Percentiles rank a stretch among this genome's conserved stretches.
Conservation (phyloP, 2,888 invertebrate species). For the Coenonympha arcania region DNA sequence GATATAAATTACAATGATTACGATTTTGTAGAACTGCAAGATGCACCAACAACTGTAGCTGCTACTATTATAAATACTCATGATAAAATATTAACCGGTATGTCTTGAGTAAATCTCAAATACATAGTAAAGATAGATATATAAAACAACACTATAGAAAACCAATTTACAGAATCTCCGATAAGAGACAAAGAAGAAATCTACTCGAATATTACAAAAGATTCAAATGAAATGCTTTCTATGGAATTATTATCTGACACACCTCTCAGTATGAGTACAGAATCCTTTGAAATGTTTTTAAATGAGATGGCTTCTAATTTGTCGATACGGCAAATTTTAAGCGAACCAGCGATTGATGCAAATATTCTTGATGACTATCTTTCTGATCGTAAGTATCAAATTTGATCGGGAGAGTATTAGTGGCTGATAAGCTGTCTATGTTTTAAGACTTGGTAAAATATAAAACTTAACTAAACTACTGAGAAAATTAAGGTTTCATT, state of each 20-base stretch:
- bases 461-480: too few species aligned
- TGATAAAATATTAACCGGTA: constrained; percentile 16
- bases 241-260: background rate
- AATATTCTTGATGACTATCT: constrained; percentile 44
- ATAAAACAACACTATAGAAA: background rate
- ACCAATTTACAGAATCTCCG: constrained; percentile 9
- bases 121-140: background rate
- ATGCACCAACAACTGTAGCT: constrained; percentile 23
- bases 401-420: background rate
- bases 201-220: background rate
- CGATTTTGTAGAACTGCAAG: constrained; percentile 32
- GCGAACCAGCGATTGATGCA: constrained; percentile 24
- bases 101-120: constrained; percentile 7
- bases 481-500: too few species aligned
- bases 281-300: constrained; percentile 7
- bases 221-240: background rate
- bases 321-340: constrained; percentile 5
- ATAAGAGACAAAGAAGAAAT: background rate
- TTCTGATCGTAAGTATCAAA: constrained; percentile 53
- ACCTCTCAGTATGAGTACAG: constrained; percentile 1
- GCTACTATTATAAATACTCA: background rate
- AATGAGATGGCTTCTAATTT: constrained; percentile 15
- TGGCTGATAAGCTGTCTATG: background rate
- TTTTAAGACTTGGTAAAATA: too few species aligned
- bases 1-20: constrained; percentile 44